Evolutionary conservation across 2,888 invertebrate species (phyloP).

Genomic region (Spilarctia lutea): DNA sequence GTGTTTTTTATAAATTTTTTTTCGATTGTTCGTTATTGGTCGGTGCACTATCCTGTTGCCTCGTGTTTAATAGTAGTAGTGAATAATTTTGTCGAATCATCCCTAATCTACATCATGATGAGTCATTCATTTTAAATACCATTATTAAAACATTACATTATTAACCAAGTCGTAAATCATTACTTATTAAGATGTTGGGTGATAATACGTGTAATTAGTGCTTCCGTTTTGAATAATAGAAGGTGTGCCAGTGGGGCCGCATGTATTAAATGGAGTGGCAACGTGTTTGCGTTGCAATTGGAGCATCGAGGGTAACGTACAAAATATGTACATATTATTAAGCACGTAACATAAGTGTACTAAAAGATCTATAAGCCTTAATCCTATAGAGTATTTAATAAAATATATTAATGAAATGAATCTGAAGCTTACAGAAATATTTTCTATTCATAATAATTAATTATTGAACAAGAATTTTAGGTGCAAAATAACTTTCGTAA

Average conservation of each 20-base stretch:
- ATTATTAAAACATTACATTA: constrained; percentile 20
- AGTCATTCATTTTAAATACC: background rate
- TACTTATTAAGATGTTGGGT: constrained; percentile 25
- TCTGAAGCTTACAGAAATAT: no score
- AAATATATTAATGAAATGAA: no score
- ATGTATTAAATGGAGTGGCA: constrained; percentile 59
- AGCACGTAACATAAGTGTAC: no score
- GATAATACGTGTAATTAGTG: constrained; percentile 58
- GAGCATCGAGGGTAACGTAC: background rate
- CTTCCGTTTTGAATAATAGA: constrained; percentile 73
- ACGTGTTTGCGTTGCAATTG: constrained; percentile 70
- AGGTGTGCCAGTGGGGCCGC: constrained; percentile 66
- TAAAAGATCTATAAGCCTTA: no score
- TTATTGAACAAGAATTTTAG: no score
- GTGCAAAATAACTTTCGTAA: no score
- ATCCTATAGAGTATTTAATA: no score
- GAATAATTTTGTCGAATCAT: background rate
- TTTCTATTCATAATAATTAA: no score
- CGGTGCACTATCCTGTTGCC: background rate
- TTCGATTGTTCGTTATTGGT: background rate
- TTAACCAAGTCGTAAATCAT: constrained; percentile 33
- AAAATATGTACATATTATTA: background rate
- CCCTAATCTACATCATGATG: background rate
- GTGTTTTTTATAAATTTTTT: background rate
- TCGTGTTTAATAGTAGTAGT: background rate